Evolutionary conservation across 2,888 invertebrate genomes (phyloP).

Genomic region (Hymenopus coronatus): DNA sequence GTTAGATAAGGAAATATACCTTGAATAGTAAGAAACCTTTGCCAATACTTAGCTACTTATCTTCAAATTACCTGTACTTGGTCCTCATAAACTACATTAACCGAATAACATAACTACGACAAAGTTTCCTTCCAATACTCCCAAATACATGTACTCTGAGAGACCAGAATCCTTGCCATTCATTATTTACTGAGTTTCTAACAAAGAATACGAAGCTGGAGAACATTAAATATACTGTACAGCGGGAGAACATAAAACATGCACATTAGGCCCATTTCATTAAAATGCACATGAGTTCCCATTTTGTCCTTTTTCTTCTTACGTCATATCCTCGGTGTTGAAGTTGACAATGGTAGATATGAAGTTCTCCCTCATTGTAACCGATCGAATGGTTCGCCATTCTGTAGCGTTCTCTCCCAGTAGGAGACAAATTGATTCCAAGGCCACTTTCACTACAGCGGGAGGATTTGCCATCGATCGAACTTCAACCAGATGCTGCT

Average conservation of each 20-base stretch:
- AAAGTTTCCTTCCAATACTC: too few species aligned
- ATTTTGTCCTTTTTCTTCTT: constrained; percentile 51
- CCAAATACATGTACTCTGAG: too few species aligned
- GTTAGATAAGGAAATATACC: too few species aligned
- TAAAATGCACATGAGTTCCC: not conserved
- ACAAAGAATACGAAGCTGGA: not conserved
- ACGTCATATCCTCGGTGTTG: constrained; percentile 89
- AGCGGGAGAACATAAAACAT: not conserved
- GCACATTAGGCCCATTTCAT: not conserved
- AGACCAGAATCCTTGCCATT: not conserved
- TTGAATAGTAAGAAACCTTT: too few species aligned
- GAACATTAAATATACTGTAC: not conserved
- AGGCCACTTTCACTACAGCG: constrained; percentile 84
- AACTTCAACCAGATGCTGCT: constrained; percentile 92
- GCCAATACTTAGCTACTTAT: too few species aligned
- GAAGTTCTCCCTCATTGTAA: constrained; percentile 93
- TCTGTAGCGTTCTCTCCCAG: constrained; percentile 88
- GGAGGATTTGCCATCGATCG: constrained; percentile 95
- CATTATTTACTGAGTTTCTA: not conserved
- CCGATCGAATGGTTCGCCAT: constrained; percentile 89
- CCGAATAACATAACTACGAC: too few species aligned
- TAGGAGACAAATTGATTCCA: constrained; percentile 91
- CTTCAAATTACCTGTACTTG: too few species aligned
- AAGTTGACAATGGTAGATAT: constrained; percentile 92
- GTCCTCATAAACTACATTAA: too few species aligned